A percentile compares a stretch with the other conserved stretches of the same genome.
phyloP scores from a whole-genome alignment of 2,888 invertebrate genomes.

The Odontocerum albicorne region DNA sequence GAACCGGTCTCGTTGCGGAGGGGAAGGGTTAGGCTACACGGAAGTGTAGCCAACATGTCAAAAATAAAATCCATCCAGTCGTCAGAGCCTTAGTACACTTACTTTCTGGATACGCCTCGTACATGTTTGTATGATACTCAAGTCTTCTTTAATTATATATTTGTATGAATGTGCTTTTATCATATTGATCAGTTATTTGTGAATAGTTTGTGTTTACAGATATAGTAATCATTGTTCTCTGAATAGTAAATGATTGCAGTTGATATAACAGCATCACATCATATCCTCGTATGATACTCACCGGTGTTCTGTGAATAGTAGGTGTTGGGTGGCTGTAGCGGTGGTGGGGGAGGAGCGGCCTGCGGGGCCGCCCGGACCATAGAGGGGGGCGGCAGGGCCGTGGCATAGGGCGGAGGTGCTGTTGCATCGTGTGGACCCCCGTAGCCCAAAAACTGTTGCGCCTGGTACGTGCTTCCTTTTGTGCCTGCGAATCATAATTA shows the following conservation, averaged over 20 bases:
- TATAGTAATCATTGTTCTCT: too few relatives aligned
- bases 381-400: constrained; percentile 45
- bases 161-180: too few relatives aligned
- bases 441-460: constrained; percentile 55
- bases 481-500: constrained; percentile 45
- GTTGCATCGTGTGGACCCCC: constrained; percentile 50
- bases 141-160: too few relatives aligned
- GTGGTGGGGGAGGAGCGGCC: constrained; percentile 48
- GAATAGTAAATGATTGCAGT: not conserved
- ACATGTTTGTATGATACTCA: too few relatives aligned
- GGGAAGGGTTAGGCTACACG: too few relatives aligned
- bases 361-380: constrained; percentile 49
- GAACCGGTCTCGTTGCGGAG: too few relatives aligned
- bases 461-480: constrained; percentile 51
- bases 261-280: not conserved
- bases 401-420: constrained; percentile 47
- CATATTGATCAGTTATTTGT: not conserved
- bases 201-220: not conserved
- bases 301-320: constrained; percentile 54
- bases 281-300: constrained; percentile 1
- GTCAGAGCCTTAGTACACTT: too few relatives aligned
- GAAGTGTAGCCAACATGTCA: too few relatives aligned
- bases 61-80: too few relatives aligned
- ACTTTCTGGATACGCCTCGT: too few relatives aligned
- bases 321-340: constrained; percentile 50